Conservation (phyloP, 2,888 invertebrate species). For the Scaptomyza polygonia region DNA sequence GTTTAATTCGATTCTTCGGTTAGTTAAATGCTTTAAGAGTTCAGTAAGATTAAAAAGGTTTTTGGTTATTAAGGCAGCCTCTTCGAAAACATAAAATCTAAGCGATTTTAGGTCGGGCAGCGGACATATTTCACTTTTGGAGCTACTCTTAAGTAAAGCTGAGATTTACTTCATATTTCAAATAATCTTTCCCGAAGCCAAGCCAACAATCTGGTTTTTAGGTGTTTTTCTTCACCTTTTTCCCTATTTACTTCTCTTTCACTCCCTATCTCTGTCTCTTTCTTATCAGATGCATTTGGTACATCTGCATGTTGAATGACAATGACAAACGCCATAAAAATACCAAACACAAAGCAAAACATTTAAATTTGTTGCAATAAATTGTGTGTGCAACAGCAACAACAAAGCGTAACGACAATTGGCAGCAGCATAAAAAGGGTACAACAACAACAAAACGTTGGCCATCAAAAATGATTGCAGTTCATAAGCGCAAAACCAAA, state of each 20-base stretch:
- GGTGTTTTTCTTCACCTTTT: no score
- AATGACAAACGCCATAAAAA: slow-evolving; percentile 67
- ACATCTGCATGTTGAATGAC: slow-evolving; percentile 49
- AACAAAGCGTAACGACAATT: slow-evolving; percentile 65
- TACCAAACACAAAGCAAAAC: slow-evolving; percentile 65
- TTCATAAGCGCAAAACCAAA: slow-evolving; percentile 57
- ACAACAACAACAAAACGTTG: slow-evolving; percentile 28
- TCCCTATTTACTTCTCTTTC: background rate
- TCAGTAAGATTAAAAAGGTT: no score
- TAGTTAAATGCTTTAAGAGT: no score
- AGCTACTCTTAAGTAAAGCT: no score
- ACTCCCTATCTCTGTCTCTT: background rate
- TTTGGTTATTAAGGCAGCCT: no score
- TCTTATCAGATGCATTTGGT: background rate
- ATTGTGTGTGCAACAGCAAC: slow-evolving; percentile 60
- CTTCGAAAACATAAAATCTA: no score
- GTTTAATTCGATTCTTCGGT: no score
- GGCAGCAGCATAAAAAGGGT: slow-evolving; percentile 33
- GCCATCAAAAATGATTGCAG: slow-evolving; percentile 63
- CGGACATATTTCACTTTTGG: no score
- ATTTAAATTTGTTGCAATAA: slow-evolving; percentile 81
- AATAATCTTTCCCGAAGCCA: no score
- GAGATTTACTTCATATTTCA: no score
- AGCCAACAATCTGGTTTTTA: no score
- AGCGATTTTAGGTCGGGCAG: no score